Evolutionary conservation across 2,113 vertebrate genomes (phyloP).

Genomic region (Hiodon alosoides): DNA sequence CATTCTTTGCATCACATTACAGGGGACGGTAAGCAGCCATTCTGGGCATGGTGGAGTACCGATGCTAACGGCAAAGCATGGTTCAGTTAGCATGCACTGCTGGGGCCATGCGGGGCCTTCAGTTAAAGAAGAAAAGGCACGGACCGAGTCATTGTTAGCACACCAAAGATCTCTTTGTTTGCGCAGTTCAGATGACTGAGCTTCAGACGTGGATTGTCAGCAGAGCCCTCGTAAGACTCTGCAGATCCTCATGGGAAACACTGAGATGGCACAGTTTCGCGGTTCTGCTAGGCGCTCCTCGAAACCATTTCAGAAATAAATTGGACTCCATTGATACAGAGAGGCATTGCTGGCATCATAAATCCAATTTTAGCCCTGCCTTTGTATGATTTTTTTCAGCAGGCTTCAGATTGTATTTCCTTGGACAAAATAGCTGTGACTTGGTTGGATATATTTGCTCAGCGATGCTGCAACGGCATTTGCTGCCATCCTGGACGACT

Average conservation of each 20-base stretch:
- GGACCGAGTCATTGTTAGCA: neutral
- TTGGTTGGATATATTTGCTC: constrained; percentile 57
- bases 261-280: constrained; percentile 21
- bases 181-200: constrained; percentile 4
- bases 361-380: constrained; percentile 43
- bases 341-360: constrained; percentile 39
- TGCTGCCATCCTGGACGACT: constrained; percentile 55
- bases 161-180: constrained; percentile 4
- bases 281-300: constrained; percentile 22
- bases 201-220: constrained; percentile 5
- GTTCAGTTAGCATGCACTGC: neutral
- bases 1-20: too few species aligned
- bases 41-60: too few species aligned
- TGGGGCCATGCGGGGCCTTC: neutral
- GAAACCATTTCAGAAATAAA: constrained; percentile 42
- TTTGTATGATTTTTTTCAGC: constrained; percentile 39
- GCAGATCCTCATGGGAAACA: constrained; percentile 23
- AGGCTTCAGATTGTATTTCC: constrained; percentile 47
- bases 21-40: too few species aligned
- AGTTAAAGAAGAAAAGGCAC: neutral
- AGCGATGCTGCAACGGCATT: constrained; percentile 59
- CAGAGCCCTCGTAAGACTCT: constrained; percentile 16
- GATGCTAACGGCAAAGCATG: too few species aligned
- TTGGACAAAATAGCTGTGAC: constrained; percentile 54
- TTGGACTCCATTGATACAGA: constrained; percentile 35